These are phyloP conservation scores for Oxytorus armatus DNA, from an alignment of 2,888 invertebrate genomes.

Conservation along the genomic window DNA sequence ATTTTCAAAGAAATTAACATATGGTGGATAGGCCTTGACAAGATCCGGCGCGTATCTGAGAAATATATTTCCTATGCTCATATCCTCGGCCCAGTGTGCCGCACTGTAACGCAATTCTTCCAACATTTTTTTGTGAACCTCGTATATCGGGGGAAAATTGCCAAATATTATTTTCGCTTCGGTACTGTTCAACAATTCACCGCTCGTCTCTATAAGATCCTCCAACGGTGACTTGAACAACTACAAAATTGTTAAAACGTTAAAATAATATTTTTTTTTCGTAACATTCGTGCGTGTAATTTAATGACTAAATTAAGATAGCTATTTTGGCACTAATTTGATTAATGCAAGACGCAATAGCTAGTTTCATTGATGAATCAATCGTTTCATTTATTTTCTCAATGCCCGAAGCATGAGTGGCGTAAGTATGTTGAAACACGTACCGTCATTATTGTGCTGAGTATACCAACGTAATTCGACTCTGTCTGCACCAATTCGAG, in stretches of 20 bases:
- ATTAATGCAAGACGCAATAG: no score
- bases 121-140: slow-evolving; percentile 93
- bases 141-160: slow-evolving; percentile 97
- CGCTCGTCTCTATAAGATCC: slow-evolving; percentile 88
- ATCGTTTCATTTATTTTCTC: not conserved
- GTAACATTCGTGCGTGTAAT: slow-evolving; percentile 13
- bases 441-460: slow-evolving; percentile 96
- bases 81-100: slow-evolving; percentile 95
- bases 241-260: slow-evolving; percentile 85
- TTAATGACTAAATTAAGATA: no score
- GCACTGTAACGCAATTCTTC: slow-evolving; percentile 86
- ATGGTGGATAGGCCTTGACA: slow-evolving; percentile 98
- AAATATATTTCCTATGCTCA: slow-evolving; percentile 94
- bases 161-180: slow-evolving; percentile 98
- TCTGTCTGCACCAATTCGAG: slow-evolving; percentile 98
- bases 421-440: slow-evolving; percentile 74
- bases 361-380: not conserved
- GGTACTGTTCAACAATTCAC: slow-evolving; percentile 93
- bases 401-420: no score
- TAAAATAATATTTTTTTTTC: not conserved
- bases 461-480: slow-evolving; percentile 97
- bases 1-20: slow-evolving; percentile 99
- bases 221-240: slow-evolving; percentile 97
- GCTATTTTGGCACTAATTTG: no score
- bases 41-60: slow-evolving; percentile 94